These are phyloP conservation scores for Alauda arvensis DNA, from an alignment of 2,797 vertebrate species.

Conservation along the genomic window DNA sequence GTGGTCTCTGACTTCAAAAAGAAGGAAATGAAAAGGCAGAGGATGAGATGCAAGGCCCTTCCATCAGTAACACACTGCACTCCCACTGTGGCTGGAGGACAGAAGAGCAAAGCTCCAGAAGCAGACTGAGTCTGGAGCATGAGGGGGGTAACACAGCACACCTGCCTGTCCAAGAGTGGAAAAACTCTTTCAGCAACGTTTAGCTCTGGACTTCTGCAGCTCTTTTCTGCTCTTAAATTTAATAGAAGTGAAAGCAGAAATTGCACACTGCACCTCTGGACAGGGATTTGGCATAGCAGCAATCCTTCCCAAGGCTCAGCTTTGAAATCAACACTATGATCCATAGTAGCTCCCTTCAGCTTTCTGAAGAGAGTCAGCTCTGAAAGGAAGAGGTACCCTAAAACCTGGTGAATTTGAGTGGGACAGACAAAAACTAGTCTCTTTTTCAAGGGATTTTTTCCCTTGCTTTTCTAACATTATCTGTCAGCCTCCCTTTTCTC, in stretches of 20 bases:
- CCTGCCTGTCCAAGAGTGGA: not conserved
- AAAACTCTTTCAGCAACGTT: not conserved
- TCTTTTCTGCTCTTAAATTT: not conserved
- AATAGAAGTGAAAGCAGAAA: not conserved
- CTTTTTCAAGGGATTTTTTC: not conserved
- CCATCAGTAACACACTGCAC: accelerated
- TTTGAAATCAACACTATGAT: not conserved
- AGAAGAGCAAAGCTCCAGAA: not conserved
- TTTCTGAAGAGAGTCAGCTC: not conserved
- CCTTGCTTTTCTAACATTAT: not conserved
- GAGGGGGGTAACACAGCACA: not conserved
- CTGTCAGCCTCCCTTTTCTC: not conserved
- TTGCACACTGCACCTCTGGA: not conserved
- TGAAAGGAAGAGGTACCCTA: not conserved
- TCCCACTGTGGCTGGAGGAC: not conserved
- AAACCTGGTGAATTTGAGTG: not conserved
- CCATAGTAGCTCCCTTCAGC: not conserved
- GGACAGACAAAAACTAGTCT: not conserved
- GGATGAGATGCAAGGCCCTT: not conserved
- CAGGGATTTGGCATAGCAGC: not conserved
- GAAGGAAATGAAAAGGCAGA: not conserved
- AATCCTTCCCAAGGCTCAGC: not conserved
- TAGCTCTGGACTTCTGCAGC: not conserved
- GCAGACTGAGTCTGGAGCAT: not conserved
- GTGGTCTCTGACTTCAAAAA: not conserved